Evolutionary conservation across 1,140 invertebrate genomes (phyloP).

Genomic region (Diorhabda sublineata): DNA sequence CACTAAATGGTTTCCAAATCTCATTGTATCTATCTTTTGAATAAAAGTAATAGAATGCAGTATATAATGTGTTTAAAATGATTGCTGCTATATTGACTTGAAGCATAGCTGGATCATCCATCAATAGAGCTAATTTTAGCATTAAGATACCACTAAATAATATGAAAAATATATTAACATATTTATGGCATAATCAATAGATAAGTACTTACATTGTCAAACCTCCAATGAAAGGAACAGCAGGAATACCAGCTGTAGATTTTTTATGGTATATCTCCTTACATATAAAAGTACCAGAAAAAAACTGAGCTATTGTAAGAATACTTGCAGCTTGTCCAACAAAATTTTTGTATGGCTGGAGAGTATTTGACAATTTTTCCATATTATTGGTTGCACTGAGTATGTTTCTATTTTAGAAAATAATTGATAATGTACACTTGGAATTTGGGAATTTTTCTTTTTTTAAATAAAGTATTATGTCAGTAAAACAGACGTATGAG

Average conservation of each 20-base stretch:
- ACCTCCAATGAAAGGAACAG: conserved; percentile 67
- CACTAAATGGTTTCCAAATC: conserved; percentile 49
- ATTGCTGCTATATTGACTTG: conserved; percentile 69
- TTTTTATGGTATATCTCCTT: conserved; percentile 65
- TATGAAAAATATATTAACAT: background rate
- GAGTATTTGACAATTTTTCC: conserved; percentile 48
- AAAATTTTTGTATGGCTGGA: conserved; percentile 54
- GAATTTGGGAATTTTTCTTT: too few species aligned
- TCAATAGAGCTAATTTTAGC: conserved; percentile 64
- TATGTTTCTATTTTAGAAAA: too few species aligned
- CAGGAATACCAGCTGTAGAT: conserved; percentile 56
- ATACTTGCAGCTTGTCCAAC: conserved; percentile 53
- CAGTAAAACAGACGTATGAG: too few species aligned
- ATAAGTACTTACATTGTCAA: conserved; percentile 65
- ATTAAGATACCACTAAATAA: conserved; percentile 61
- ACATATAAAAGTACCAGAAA: conserved; percentile 62
- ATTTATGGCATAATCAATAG: background rate
- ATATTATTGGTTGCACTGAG: conserved; percentile 27
- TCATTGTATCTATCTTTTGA: conserved; percentile 54
- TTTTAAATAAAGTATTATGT: too few species aligned
- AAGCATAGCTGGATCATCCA: conserved; percentile 68
- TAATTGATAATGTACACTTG: too few species aligned
- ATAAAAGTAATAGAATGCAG: conserved; percentile 62
- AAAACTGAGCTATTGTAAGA: conserved; percentile 61
- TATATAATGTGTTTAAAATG: conserved; percentile 61